A percentile compares a stretch with the other conserved stretches of the same genome.
These are phyloP conservation scores for Progne subis DNA, from an alignment of 2,113 vertebrate species.

Conservation along the genomic window DNA sequence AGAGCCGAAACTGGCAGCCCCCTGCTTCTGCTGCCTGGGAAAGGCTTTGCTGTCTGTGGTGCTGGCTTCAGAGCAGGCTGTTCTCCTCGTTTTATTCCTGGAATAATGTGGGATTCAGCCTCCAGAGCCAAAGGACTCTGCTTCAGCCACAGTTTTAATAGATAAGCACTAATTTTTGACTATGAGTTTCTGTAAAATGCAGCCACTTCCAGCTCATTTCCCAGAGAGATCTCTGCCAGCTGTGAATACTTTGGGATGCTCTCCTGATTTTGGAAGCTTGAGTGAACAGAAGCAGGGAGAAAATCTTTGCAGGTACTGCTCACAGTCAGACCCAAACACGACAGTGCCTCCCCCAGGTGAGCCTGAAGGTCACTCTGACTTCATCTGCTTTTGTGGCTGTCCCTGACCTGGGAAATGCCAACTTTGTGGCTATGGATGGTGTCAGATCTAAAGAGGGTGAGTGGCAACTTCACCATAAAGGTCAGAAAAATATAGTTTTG, in stretches of 20 bases:
- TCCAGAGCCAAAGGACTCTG: neutral
- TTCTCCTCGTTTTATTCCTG: neutral
- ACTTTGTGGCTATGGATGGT: neutral
- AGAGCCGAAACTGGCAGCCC: neutral
- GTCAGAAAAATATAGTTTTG: neutral
- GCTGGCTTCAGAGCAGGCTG: neutral
- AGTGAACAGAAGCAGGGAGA: neutral
- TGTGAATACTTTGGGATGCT: neutral
- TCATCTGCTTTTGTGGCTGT: neutral
- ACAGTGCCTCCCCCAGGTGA: fast-evolving
- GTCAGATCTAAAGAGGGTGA: neutral
- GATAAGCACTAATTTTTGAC: neutral
- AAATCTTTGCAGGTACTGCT: neutral
- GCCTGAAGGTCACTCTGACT: neutral
- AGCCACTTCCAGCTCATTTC: neutral
- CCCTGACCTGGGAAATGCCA: neutral
- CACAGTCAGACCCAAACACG: neutral
- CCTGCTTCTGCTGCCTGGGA: neutral
- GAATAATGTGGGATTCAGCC: neutral
- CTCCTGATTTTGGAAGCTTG: neutral
- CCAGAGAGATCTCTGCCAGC: neutral
- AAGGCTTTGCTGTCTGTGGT: neutral
- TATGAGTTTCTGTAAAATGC: neutral
- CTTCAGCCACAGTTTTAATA: neutral
- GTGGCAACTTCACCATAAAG: neutral